Conservation (phyloP, 53 echinoderm and acorn worm species). For the Arbacia lixula region DNA sequence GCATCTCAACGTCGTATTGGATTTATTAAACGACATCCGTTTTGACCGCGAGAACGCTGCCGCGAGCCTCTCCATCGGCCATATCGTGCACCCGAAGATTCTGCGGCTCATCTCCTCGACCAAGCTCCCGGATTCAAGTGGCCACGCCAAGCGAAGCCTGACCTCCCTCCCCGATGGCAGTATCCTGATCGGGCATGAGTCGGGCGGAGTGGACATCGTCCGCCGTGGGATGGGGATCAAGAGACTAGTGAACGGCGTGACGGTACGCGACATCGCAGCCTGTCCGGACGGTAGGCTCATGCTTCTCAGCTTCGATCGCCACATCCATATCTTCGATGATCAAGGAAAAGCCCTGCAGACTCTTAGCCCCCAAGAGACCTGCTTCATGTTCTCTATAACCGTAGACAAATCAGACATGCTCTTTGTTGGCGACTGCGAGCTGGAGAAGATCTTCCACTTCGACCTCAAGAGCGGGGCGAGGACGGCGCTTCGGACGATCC, state of each 20-base stretch:
- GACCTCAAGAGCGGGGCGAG: slow-evolving; percentile 28
- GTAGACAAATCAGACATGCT: slow-evolving; percentile 26
- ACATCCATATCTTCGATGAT: slow-evolving; percentile 16
- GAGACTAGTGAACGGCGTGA: slow-evolving; percentile 14
- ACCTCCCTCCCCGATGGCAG: slow-evolving; percentile 30
- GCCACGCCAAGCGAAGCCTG: slow-evolving; percentile 30
- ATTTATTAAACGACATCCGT: slow-evolving; percentile 25
- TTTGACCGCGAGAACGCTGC: slow-evolving; percentile 28
- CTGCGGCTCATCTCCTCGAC: slow-evolving; percentile 18
- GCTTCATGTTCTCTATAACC: slow-evolving; percentile 41
- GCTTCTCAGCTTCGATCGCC: slow-evolving; percentile 27
- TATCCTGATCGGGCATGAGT: slow-evolving; percentile 27
- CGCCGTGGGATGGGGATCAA: slow-evolving; percentile 24
- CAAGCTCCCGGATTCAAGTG: slow-evolving; percentile 23
- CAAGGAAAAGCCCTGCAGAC: slow-evolving; percentile 7
- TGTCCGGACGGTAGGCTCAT: background rate
- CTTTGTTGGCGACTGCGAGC: slow-evolving; percentile 45
- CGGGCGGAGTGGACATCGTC: slow-evolving; percentile 27
- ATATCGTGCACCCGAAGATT: slow-evolving; percentile 40
- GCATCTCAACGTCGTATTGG: slow-evolving; percentile 16
- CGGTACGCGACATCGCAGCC: slow-evolving; percentile 32
- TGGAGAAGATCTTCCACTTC: slow-evolving; percentile 36
- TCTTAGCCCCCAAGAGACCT: slow-evolving; percentile 35
- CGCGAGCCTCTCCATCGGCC: slow-evolving; percentile 15
- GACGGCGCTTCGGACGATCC: slow-evolving; percentile 16